Evolutionary conservation across 1,140 invertebrate genomes (phyloP), one percentile per base, ranked within the genome.

Genomic region (Halyomorpha halys): DNA sequence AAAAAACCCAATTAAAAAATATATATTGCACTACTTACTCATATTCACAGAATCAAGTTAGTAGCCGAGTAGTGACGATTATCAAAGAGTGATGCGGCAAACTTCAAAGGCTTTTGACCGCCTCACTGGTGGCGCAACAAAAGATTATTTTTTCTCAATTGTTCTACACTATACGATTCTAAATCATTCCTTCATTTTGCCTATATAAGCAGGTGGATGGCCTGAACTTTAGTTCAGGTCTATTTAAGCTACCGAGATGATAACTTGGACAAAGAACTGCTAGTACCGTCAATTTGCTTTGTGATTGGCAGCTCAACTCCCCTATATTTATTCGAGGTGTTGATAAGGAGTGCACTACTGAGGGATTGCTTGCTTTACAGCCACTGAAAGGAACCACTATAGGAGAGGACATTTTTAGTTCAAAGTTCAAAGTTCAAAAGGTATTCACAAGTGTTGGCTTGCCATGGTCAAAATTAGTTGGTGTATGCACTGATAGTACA

Each of bases 391-490:
- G 45, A 47, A 47, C 45, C 13, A 47, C 45, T 47, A 47, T 14
- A 47, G 45, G 45, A 47, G 45, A 47, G 45, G 13, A 47, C 45
- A 47, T 47, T 47, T 47, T 47, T 47, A 47, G 13, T 47, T 44
- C 16, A n/a, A n/a, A n/a, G n/a, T n/a, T n/a, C n/a, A 30, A 30
- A 47, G 45, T 47, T 47, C 45, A 47, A 47, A 47, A 47, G 45
- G 15, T 47, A 47, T n/a, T 47, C 18, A n/a, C 18, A n/a, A 47
- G 45, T 47, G 3, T 47, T 47, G 45, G 45, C 45, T 47, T 47
- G 45, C 45, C 45, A 47, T 47, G 45, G 45, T 47, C 3, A 47
- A 47, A 47, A 47, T 47, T 47, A 15, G 45, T 47, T 47, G 45
- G 45, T 4, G 45, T 47, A 47, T 47, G 45, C n/a, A n/a, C n/a